phyloP scores from a whole-genome alignment of 2,888 invertebrate species.

The Eugnorisma glareosa region DNA sequence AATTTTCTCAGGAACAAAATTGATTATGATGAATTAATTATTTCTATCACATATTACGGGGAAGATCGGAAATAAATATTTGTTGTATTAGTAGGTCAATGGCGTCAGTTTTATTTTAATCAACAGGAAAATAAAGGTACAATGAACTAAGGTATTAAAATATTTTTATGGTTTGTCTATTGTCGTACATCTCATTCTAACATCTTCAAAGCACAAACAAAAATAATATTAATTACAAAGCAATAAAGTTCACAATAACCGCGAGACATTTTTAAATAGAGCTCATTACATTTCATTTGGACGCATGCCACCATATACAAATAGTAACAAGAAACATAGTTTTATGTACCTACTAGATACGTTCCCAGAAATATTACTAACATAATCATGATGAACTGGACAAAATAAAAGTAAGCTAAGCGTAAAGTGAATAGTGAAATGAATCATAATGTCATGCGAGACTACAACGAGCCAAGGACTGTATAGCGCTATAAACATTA shows the following conservation, averaged over 20 bases:
- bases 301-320: conserved; percentile 68
- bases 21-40: conserved; percentile 10
- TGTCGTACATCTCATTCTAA: conserved; percentile 41
- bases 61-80: conserved; percentile 50
- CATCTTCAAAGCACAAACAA: conserved; percentile 23
- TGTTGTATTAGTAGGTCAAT: conserved; percentile 56
- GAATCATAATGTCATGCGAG: conserved; percentile 78
- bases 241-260: conserved; percentile 55
- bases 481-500: conserved; percentile 83
- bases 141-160: conserved; percentile 62
- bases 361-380: conserved; percentile 67
- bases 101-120: conserved; percentile 58
- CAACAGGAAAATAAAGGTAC: conserved; percentile 66
- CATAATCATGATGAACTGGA: conserved; percentile 52
- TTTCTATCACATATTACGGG: conserved; percentile 5
- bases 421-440: conserved; percentile 72
- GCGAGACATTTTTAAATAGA: conserved; percentile 37
- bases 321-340: conserved; percentile 62
- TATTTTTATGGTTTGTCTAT: conserved; percentile 58
- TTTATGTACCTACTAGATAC: conserved; percentile 55
- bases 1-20: background rate
- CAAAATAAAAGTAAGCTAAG: conserved; percentile 58
- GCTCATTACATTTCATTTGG: conserved; percentile 65
- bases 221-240: conserved; percentile 37
- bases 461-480: conserved; percentile 75